Conservation (phyloP, 2,888 invertebrate genomes). For the Temnothorax rugatulus region DNA sequence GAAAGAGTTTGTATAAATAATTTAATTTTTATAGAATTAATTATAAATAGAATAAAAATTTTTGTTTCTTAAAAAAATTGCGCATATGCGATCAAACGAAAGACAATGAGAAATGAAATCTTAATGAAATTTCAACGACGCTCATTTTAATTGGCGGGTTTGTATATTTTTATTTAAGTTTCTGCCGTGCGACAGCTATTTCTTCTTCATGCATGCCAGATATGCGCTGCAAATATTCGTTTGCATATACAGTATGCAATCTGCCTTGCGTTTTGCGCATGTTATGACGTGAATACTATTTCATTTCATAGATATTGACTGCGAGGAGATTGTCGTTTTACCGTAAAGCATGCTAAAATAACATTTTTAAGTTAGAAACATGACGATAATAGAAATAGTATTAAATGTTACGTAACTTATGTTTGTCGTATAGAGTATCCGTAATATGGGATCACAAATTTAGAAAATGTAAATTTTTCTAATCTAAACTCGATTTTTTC, state of each 20-base stretch:
- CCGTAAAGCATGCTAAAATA: constrained; percentile 2
- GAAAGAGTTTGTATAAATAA: background rate
- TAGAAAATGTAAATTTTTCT: background rate
- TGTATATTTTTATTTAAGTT: constrained; percentile 34
- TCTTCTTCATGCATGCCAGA: constrained; percentile 45
- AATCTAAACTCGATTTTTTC: background rate
- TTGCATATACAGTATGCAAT: constrained; percentile 37
- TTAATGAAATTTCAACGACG: background rate
- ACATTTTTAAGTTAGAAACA: constrained; percentile 25
- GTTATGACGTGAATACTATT: constrained; percentile 39
- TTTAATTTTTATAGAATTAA: constrained; percentile 2
- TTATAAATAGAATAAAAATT: background rate
- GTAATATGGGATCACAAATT: background rate
- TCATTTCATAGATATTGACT: constrained; percentile 36
- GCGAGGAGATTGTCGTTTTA: constrained; percentile 33
- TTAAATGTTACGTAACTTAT: constrained; percentile 2
- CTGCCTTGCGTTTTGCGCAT: constrained; percentile 38
- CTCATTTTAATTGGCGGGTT: constrained; percentile 13
- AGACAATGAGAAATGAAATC: background rate
- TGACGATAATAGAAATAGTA: constrained; percentile 6
- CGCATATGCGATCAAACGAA: background rate
- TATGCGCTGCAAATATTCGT: constrained; percentile 44
- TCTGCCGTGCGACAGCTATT: constrained; percentile 9
- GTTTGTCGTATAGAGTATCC: background rate
- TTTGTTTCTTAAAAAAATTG: background rate